These are phyloP conservation scores for Panthera uncia DNA, from an alignment of 2,113 vertebrate species.

Conservation along the genomic window DNA sequence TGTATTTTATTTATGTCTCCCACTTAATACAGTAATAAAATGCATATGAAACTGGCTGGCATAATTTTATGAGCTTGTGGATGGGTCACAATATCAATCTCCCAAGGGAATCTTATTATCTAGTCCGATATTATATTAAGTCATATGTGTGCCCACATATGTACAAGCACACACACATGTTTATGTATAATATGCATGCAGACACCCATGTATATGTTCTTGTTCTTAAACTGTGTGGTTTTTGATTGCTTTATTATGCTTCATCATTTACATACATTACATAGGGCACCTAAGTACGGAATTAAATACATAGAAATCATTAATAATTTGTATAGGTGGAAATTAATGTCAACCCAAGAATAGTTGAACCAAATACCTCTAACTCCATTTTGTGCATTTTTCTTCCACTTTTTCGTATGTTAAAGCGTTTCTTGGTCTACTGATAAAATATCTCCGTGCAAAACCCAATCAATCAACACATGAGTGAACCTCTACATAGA, in stretches of 20 bases:
- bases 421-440: background rate
- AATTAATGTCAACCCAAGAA: background rate
- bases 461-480: background rate
- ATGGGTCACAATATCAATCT: background rate
- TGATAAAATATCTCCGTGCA: background rate
- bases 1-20: background rate
- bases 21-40: background rate
- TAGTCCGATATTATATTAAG: background rate
- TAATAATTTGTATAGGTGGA: background rate
- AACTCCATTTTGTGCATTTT: background rate
- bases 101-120: background rate
- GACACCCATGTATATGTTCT: background rate
- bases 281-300: background rate
- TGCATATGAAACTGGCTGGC: background rate
- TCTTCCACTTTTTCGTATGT: background rate
- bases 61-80: background rate
- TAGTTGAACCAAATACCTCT: background rate
- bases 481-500: background rate
- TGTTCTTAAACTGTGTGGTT: background rate
- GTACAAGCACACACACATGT: background rate
- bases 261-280: background rate
- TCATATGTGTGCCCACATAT: background rate
- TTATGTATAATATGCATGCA: background rate
- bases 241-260: background rate
- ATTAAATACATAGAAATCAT: background rate